These are phyloP conservation scores for Agrochola lychnidis DNA, from an alignment of 2,888 invertebrate species.

Conservation along the genomic window DNA sequence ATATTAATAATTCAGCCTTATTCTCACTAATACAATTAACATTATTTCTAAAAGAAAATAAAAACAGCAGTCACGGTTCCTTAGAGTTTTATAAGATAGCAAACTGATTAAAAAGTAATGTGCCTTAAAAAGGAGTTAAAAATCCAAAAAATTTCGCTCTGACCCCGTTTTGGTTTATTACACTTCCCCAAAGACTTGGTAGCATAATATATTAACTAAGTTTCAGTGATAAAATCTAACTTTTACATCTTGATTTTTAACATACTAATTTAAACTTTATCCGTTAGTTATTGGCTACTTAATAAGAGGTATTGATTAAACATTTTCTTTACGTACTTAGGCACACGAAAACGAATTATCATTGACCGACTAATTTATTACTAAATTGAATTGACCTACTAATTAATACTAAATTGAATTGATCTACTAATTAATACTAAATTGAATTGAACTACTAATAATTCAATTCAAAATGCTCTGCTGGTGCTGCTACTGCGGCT, in stretches of 20 bases:
- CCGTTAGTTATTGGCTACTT: slow-evolving; percentile 7
- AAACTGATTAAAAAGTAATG: neutral
- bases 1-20: neutral
- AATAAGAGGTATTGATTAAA: neutral
- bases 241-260: slow-evolving; percentile 43
- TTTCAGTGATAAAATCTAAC: slow-evolving; percentile 42
- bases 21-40: neutral
- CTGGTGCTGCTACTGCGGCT: no score
- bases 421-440: neutral
- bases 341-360: neutral
- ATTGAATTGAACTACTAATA: no score
- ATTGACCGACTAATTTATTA: neutral
- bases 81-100: neutral
- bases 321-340: neutral
- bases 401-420: no score
- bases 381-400: no score
- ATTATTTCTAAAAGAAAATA: neutral
- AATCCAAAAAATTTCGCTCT: neutral
- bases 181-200: slow-evolving; percentile 20
- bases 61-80: neutral
- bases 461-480: no score
- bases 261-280: slow-evolving; percentile 45
- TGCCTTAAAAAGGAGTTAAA: slow-evolving; percentile 1
- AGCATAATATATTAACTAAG: slow-evolving; percentile 36
- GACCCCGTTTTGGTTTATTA: slow-evolving; percentile 31